Base-by-base conservation (phyloP, 2,888 invertebrate species). In the Orthosia gracilis region DNA sequence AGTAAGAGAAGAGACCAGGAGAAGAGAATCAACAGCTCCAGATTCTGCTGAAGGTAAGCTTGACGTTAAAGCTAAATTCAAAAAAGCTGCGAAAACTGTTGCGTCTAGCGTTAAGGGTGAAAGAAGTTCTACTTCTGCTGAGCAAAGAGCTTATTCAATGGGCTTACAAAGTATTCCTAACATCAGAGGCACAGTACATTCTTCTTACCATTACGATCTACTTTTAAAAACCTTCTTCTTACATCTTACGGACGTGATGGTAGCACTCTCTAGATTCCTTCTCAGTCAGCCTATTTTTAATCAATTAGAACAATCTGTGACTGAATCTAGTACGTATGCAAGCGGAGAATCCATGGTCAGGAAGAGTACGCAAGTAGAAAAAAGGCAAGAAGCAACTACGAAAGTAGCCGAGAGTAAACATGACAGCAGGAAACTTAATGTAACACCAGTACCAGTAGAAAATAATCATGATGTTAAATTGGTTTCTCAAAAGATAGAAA, bases 161-260 rank as follows among this genome's bases (percentile, higher is more conserved):
- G 96, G 96, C 2, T 83, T 94, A 31, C 93, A 96, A 84, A 94
- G 94, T 4, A 95, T 96, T 76, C 94, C 94, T 1, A 93, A 94
- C 72, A 93, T 96, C 45, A 92, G 89, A 87, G 94, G 92, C 3
- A 88, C 89, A 23, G 88, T 90, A 0, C 92, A 94, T 64, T 92
- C 94, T 7, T 92, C 93, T 0, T 90, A 92, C 71, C 92, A 94
- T 49, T 94, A 93, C 64, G 92, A 95, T 78, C 88, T 95, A 54
- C 84, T 96, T 17, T 83, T 96, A 23, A 94, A 94, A 89, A 95
- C 95, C 2, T 96, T 96, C 86, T 95, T 96, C 69, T 91, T 96
- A 47, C 95, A 96, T 83, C 83, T 96, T 9, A 96, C 96, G 3
- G 96, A 96, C 82, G 94, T 96, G 0, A 96, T 96, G 95, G 94